phyloP scores from a whole-genome alignment of 2,797 vertebrate species.

The Darevskia mixta region DNA sequence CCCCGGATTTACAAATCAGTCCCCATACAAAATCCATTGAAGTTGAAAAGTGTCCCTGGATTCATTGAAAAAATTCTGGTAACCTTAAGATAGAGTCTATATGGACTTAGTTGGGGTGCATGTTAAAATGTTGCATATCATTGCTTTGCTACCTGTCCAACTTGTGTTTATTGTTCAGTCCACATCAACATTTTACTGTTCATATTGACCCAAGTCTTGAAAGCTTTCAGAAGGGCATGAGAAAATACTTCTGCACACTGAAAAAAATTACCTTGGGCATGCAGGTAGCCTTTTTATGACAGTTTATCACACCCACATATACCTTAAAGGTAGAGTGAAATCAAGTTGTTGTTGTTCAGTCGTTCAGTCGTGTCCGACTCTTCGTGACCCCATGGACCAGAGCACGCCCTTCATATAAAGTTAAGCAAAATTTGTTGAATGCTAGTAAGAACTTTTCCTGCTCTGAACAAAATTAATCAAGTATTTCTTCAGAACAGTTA shows the following conservation, averaged over 20 bases:
- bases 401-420: background rate
- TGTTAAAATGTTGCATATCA: background rate
- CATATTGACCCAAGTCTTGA: background rate
- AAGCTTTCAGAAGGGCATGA: background rate
- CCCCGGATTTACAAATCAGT: too few relatives aligned
- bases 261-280: constrained; percentile 1
- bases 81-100: too few relatives aligned
- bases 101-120: background rate
- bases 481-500: constrained; percentile 31
- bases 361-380: too few relatives aligned
- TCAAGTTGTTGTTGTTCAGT: too few relatives aligned
- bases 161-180: background rate
- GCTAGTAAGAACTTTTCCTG: background rate
- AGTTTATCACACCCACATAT: background rate
- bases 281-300: background rate
- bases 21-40: too few relatives aligned
- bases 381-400: too few relatives aligned
- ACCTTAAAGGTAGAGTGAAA: background rate
- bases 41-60: too few relatives aligned
- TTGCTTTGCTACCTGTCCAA: background rate
- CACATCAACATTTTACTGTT: background rate
- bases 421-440: background rate
- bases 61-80: too few relatives aligned
- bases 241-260: background rate
- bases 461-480: background rate